These are phyloP conservation scores for Drosophila saltans DNA, from an alignment of 1,140 invertebrate species.

Conservation along the genomic window DNA sequence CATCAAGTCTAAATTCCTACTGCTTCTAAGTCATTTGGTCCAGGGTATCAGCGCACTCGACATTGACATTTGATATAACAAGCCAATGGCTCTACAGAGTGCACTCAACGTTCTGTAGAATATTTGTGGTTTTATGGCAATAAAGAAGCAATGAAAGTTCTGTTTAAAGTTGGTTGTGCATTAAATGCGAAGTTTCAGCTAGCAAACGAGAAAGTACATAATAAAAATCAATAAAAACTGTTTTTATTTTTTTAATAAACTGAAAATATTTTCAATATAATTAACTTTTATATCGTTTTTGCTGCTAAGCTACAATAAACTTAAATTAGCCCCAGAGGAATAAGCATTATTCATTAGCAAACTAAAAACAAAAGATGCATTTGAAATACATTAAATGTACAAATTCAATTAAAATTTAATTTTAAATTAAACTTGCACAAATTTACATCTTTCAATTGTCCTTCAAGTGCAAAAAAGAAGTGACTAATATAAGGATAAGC, in stretches of 20 bases:
- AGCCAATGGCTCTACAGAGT: constrained; percentile 5
- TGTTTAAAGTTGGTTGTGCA: background rate
- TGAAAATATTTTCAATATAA: background rate
- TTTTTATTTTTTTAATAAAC: background rate
- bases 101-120: constrained; percentile 1
- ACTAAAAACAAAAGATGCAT: constrained; percentile 21
- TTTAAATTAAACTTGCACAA: background rate
- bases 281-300: constrained; percentile 5
- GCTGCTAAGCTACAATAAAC: background rate
- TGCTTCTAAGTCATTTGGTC: background rate
- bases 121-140: constrained; percentile 11
- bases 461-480: background rate
- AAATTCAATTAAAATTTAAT: constrained; percentile 47
- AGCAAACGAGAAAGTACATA: background rate
- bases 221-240: too few species aligned
- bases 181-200: background rate
- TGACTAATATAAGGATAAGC: constrained; percentile 7
- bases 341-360: constrained; percentile 43
- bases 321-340: constrained; percentile 14
- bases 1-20: too few species aligned
- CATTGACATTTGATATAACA: constrained; percentile 1
- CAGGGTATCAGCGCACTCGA: background rate
- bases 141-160: background rate
- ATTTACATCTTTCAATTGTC: constrained; percentile 16
- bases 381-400: constrained; percentile 20